phyloP scores from a whole-genome alignment of 2,797 vertebrate genomes.

The Oryzias sinensis region DNA sequence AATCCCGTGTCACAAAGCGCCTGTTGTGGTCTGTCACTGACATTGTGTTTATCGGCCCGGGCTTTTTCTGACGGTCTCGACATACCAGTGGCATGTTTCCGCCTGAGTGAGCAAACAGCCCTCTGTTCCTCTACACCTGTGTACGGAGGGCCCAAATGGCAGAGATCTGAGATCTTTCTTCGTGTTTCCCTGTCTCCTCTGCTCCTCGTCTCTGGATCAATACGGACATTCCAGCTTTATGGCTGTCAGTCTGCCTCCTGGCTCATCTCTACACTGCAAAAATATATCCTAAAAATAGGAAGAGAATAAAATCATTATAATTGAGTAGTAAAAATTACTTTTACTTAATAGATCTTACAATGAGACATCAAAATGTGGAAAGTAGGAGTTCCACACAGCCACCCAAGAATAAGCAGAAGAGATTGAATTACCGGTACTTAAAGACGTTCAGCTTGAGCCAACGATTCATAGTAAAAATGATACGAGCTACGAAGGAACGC shows the following conservation, averaged over 20 bases:
- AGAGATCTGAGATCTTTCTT: slow-evolving; percentile 35
- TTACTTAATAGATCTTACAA: too few relatives aligned
- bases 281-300: too few relatives aligned
- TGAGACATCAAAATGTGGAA: too few relatives aligned
- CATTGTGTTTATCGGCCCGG: slow-evolving; percentile 24
- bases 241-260: slow-evolving; percentile 42
- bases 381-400: too few relatives aligned
- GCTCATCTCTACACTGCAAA: slow-evolving; percentile 11
- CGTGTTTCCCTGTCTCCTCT: slow-evolving; percentile 28
- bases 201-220: slow-evolving; percentile 54
- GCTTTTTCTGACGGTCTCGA: slow-evolving; percentile 53
- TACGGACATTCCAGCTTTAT: slow-evolving; percentile 42
- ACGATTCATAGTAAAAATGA: too few relatives aligned
- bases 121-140: slow-evolving; percentile 35
- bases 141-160: slow-evolving; percentile 23
- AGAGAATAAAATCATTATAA: too few relatives aligned
- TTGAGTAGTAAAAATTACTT: too few relatives aligned
- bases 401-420: too few relatives aligned
- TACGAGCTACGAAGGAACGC: too few relatives aligned
- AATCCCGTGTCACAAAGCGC: slow-evolving; percentile 6
- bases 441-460: too few relatives aligned
- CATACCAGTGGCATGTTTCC: slow-evolving; percentile 62
- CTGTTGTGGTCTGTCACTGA: slow-evolving; percentile 22
- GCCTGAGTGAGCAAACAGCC: slow-evolving; percentile 61
- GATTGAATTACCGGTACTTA: too few relatives aligned